phyloP scores from a whole-genome alignment of 2,113 vertebrate species.

The Falco punctatus region DNA sequence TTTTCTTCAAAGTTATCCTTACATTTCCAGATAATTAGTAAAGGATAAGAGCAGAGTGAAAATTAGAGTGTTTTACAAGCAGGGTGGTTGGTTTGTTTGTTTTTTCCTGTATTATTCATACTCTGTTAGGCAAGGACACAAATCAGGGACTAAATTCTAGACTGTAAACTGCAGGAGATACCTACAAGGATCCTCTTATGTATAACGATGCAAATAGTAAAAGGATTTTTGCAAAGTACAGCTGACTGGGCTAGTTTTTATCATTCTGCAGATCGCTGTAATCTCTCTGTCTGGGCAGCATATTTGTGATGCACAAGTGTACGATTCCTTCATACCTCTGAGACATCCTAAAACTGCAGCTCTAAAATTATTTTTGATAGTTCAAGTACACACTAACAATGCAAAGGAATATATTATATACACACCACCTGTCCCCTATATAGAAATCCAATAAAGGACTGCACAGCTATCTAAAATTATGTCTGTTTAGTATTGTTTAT shows the following conservation, averaged over 20 bases:
- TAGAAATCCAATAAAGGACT: neutral
- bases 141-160: constrained; percentile 25
- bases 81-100: neutral
- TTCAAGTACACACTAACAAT: neutral
- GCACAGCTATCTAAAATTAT: neutral
- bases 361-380: neutral
- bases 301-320: neutral
- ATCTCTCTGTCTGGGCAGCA: neutral
- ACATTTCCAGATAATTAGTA: neutral
- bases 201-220: neutral
- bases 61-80: constrained; percentile 19
- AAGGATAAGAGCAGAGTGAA: neutral
- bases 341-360: neutral
- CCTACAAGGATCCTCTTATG: neutral
- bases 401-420: neutral
- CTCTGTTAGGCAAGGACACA: neutral
- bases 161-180: neutral
- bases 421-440: neutral
- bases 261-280: neutral
- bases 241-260: neutral
- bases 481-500: neutral
- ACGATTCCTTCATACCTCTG: neutral
- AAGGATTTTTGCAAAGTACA: neutral
- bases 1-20: neutral
- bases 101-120: constrained; percentile 36